Percentiles rank a stretch among this genome's conserved stretches.
Conservation (phyloP, 2,888 invertebrate species). For the Synergus itoensis region DNA sequence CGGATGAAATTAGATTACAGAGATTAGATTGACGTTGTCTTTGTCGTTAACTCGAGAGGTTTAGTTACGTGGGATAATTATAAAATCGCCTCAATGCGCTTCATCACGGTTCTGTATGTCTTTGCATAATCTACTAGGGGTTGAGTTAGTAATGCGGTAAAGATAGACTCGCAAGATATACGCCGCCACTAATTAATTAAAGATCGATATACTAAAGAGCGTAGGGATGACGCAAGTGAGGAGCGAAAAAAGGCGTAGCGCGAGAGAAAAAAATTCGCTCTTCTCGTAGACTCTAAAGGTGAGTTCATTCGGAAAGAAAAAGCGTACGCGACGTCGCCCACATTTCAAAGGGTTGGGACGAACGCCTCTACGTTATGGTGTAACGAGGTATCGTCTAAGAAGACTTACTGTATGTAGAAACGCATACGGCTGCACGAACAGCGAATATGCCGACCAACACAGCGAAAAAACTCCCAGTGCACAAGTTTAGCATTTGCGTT, state of each 20-base stretch:
- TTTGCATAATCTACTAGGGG: not conserved
- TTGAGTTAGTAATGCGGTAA: constrained; percentile 34
- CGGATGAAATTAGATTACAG: not conserved
- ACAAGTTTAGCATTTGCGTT: constrained; percentile 70
- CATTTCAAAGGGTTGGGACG: constrained; percentile 50
- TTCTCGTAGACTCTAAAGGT: constrained; percentile 50
- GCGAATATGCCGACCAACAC: not conserved
- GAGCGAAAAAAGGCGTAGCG: constrained; percentile 47
- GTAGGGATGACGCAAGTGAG: constrained; percentile 61
- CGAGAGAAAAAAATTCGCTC: constrained; percentile 49
- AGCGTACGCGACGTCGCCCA: constrained; percentile 49
- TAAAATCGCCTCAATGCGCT: not conserved
- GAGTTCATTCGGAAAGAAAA: constrained; percentile 58
- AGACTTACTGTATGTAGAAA: constrained; percentile 52
- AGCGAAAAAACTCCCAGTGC: constrained; percentile 41
- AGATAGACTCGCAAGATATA: constrained; percentile 44
- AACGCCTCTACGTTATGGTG: constrained; percentile 56
- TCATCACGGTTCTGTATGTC: constrained; percentile 3
- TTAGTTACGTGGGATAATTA: not conserved
- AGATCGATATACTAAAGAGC: constrained; percentile 64
- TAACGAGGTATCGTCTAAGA: constrained; percentile 63
- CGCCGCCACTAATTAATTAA: constrained; percentile 67
- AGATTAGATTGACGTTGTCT: not conserved
- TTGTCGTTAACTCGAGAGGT: not conserved
- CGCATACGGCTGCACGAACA: constrained; percentile 13